phyloP scores from a whole-genome alignment of 1,140 invertebrate species.

The Drosophila arawakana region DNA sequence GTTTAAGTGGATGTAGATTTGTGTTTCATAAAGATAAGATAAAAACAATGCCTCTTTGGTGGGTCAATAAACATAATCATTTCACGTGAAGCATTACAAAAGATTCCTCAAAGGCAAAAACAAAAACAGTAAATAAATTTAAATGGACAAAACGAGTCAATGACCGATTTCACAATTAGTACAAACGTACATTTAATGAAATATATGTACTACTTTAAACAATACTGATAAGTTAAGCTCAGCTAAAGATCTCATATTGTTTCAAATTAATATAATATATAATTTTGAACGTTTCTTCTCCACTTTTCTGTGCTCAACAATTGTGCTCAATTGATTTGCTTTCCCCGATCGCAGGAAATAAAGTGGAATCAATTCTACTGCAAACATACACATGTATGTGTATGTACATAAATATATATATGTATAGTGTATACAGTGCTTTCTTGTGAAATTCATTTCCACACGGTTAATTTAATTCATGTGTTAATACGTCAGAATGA shows the following conservation, averaged over 20 bases:
- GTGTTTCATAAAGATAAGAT: not conserved
- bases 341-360: conserved; percentile 10
- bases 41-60: not conserved
- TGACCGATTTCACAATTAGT: conserved; percentile 21
- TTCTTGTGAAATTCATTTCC: conserved; percentile 12
- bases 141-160: conserved; percentile 10
- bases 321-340: conserved; percentile 35
- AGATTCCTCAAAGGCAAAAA: not conserved
- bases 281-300: not conserved
- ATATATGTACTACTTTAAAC: conserved; percentile 1
- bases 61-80: not conserved
- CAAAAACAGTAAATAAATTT: conserved; percentile 11
- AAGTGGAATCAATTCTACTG: conserved; percentile 26
- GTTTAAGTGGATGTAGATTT: not conserved
- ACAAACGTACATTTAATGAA: not conserved
- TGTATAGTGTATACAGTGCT: not conserved
- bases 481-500: not conserved
- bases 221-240: conserved; percentile 29
- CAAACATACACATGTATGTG: not conserved
- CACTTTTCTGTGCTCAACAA: conserved; percentile 11
- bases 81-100: conserved; percentile 17
- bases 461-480: not conserved
- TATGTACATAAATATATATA: not conserved
- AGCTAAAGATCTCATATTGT: conserved; percentile 16
- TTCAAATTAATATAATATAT: not conserved